phyloP scores from a whole-genome alignment of 2,797 vertebrate species.

The Rhinophrynus dorsalis region DNA sequence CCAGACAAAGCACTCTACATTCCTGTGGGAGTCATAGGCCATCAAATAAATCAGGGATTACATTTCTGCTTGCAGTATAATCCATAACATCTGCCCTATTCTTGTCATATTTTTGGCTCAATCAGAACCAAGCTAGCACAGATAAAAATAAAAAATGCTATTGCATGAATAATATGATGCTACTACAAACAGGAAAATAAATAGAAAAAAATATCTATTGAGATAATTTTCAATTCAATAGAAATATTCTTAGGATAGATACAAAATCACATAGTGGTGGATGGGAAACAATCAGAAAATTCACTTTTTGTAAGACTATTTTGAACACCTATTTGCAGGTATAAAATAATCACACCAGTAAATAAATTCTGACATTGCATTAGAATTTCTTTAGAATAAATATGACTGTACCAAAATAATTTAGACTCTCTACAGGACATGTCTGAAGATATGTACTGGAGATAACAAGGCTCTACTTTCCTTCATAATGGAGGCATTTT shows the following conservation, averaged over 20 bases:
- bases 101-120: not conserved
- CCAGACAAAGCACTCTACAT: not conserved
- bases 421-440: too few relatives aligned
- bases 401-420: too few relatives aligned
- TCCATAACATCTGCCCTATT: constrained; percentile 8
- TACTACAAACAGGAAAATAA: not conserved
- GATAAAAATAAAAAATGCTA: constrained; percentile 13
- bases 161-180: not conserved
- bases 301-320: too few relatives aligned
- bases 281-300: constrained; percentile 11
- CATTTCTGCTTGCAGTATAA: not conserved
- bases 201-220: not conserved
- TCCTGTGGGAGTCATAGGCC: not conserved
- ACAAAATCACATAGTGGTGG: not conserved
- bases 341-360: too few relatives aligned
- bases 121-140: not conserved
- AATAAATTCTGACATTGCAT: too few relatives aligned
- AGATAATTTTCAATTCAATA: not conserved
- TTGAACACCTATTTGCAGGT: too few relatives aligned
- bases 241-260: not conserved
- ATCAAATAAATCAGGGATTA: constrained; percentile 21
- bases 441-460: too few relatives aligned
- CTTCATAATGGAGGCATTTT: too few relatives aligned
- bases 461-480: too few relatives aligned
- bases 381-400: too few relatives aligned